These are phyloP conservation scores for Monopis laevigella DNA, from an alignment of 2,888 invertebrate genomes.

Conservation along the genomic window DNA sequence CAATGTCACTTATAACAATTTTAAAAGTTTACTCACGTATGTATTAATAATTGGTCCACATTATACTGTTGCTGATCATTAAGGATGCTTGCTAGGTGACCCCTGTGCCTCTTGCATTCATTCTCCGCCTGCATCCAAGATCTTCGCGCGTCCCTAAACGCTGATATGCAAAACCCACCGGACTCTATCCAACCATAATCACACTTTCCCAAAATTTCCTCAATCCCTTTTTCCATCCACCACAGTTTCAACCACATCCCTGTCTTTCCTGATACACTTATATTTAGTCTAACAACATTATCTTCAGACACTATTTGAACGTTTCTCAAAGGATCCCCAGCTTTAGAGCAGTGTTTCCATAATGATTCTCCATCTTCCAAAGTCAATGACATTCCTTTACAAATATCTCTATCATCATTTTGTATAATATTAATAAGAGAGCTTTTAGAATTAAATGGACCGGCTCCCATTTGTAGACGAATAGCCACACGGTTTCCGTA, in stretches of 20 bases:
- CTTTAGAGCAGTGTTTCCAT: slow-evolving; percentile 70
- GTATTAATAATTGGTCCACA: slow-evolving; percentile 70
- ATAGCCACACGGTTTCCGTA: slow-evolving; percentile 75
- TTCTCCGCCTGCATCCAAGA: slow-evolving; percentile 76
- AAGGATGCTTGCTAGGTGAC: slow-evolving; percentile 74
- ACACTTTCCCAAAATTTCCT: slow-evolving; percentile 71
- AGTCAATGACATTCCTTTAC: slow-evolving; percentile 66
- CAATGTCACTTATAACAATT: too few species aligned
- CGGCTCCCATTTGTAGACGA: slow-evolving; percentile 67
- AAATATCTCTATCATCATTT: slow-evolving; percentile 28
- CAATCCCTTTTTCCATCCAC: slow-evolving; percentile 71
- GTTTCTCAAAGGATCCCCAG: slow-evolving; percentile 64
- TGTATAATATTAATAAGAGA: neutral
- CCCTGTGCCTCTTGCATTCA: slow-evolving; percentile 70
- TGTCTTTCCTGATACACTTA: slow-evolving; percentile 46
- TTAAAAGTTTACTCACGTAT: slow-evolving; percentile 61
- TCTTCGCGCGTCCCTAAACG: slow-evolving; percentile 63
- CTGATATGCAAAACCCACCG: slow-evolving; percentile 72
- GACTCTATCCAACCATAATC: slow-evolving; percentile 77
- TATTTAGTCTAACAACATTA: slow-evolving; percentile 63
- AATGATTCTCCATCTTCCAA: slow-evolving; percentile 66
- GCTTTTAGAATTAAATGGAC: slow-evolving; percentile 23
- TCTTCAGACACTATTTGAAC: slow-evolving; percentile 69
- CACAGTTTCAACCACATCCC: slow-evolving; percentile 67
- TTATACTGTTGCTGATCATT: slow-evolving; percentile 71